Conservation (phyloP, 2,797 vertebrate species). For the Dendrocincla fuliginosa region DNA sequence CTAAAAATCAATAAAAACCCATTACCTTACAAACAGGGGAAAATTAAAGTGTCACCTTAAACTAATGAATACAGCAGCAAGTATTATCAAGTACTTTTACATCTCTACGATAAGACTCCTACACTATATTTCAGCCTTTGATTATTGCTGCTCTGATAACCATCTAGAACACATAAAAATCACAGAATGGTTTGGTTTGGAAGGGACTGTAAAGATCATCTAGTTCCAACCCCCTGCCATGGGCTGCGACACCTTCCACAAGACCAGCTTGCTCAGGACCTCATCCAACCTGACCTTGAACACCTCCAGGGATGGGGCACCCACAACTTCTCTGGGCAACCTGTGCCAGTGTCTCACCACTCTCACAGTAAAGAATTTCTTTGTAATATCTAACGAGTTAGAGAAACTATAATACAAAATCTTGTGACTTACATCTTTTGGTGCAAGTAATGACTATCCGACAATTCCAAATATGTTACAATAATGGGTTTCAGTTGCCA, state of each 20-base stretch:
- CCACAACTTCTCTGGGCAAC: neutral
- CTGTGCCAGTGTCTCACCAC: neutral
- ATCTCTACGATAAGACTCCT: neutral
- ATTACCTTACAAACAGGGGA: neutral
- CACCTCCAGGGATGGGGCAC: neutral
- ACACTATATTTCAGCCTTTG: neutral
- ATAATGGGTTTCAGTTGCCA: neutral
- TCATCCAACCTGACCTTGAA: neutral
- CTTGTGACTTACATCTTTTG: constrained; percentile 47
- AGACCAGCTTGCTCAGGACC: neutral
- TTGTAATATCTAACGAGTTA: neutral
- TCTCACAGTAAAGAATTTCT: neutral
- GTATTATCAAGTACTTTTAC: neutral
- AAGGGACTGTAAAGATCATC: no score
- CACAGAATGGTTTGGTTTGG: no score
- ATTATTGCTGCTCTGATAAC: neutral
- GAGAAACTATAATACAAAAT: constrained; percentile 23
- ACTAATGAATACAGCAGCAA: neutral
- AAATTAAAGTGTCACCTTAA: neutral
- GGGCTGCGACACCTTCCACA: neutral
- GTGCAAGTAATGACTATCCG: constrained; percentile 59
- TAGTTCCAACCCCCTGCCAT: neutral
- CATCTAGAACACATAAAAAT: neutral
- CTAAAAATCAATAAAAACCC: neutral
- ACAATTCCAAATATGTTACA: constrained; percentile 1